phyloP scores from a whole-genome alignment of 1,140 invertebrate species.

The Thaumatotibia leucotreta region DNA sequence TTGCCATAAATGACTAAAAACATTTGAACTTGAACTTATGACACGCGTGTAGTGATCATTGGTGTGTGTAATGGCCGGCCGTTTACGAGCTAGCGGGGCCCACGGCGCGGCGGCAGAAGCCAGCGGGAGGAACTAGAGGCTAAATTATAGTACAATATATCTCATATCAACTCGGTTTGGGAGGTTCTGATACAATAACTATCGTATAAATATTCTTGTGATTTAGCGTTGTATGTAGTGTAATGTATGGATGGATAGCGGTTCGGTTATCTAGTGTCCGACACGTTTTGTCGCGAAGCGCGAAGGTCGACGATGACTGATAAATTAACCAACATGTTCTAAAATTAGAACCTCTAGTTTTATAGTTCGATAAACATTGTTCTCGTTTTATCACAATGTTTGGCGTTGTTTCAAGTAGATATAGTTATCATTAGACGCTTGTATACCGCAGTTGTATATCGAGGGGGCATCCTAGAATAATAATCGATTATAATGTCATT shows the following conservation, averaged over 20 bases:
- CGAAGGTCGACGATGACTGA: background rate
- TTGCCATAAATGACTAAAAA: too few species aligned
- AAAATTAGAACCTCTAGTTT: background rate
- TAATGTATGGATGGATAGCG: slow-evolving; percentile 17
- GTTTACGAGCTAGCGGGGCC: background rate
- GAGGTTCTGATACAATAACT: slow-evolving; percentile 42
- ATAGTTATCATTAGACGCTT: background rate
- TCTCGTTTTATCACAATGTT: background rate
- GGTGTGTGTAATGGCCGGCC: too few species aligned
- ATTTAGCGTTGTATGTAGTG: slow-evolving; percentile 48
- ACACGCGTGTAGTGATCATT: too few species aligned
- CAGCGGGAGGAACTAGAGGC: background rate
- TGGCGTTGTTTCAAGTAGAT: background rate
- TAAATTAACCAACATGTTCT: background rate
- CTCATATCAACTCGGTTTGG: slow-evolving; percentile 36
- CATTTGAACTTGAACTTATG: too few species aligned
- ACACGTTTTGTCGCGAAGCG: slow-evolving; percentile 11
- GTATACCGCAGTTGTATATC: too few species aligned
- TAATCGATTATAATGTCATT: background rate
- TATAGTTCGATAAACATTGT: background rate
- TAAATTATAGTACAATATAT: slow-evolving; percentile 31
- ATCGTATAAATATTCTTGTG: slow-evolving; percentile 42
- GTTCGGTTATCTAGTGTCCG: slow-evolving; percentile 10
- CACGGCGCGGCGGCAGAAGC: background rate
- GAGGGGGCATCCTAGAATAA: too few species aligned